A percentile compares a stretch with the other conserved stretches of the same genome.
phyloP scores from a whole-genome alignment of 2,113 vertebrate genomes.

The Chamaetylas fuelleborni region DNA sequence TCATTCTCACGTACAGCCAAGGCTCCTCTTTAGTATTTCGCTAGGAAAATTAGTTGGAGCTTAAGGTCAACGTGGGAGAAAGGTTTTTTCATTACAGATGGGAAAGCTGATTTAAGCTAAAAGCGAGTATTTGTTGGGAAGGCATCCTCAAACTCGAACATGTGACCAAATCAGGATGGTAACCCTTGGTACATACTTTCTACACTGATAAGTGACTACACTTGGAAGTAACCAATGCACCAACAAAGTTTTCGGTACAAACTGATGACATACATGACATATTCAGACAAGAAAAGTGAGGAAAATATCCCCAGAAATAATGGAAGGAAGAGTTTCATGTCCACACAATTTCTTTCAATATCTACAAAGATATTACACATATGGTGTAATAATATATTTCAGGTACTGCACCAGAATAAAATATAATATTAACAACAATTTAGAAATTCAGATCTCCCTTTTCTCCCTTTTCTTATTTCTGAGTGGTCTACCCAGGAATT shows the following conservation, averaged over 20 bases:
- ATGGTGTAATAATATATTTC: background rate
- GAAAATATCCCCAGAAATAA: background rate
- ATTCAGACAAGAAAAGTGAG: background rate
- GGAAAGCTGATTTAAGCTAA: background rate
- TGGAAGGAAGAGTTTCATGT: background rate
- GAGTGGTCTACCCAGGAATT: background rate
- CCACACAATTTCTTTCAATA: background rate
- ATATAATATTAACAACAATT: background rate
- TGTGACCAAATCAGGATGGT: background rate
- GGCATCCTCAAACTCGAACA: background rate
- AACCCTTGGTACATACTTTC: background rate
- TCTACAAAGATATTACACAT: background rate
- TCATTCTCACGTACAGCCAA: background rate
- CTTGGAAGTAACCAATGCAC: background rate
- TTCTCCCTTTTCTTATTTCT: background rate
- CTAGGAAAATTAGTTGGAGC: background rate
- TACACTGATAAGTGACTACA: rapidly evolving
- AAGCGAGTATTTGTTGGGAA: background rate
- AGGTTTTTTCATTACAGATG: background rate
- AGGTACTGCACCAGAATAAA: background rate
- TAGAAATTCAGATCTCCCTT: background rate
- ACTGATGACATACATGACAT: background rate
- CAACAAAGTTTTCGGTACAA: background rate
- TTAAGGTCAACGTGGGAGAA: background rate
- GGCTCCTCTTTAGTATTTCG: background rate